These are phyloP conservation scores for Entomobrya proxima DNA, from an alignment of 2,888 invertebrate genomes.

Conservation along the genomic window DNA sequence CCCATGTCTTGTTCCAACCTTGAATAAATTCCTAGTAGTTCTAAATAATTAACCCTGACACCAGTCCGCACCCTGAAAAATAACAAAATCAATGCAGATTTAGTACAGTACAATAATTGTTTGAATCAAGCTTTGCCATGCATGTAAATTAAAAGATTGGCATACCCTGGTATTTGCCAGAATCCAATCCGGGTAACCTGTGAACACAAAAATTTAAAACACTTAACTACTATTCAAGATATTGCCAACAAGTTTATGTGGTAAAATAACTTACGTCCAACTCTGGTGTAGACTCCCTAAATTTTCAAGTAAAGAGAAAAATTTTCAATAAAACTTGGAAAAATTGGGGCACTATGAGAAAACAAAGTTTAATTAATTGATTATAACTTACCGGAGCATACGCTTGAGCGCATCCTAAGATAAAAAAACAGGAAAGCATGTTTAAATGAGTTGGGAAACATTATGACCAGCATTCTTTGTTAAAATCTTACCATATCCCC, in stretches of 20 bases:
- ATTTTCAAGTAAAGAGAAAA: background rate
- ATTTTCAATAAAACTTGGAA: background rate
- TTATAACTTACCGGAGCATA: conserved; percentile 57
- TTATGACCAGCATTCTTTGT: background rate
- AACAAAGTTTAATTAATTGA: background rate
- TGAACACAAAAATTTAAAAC: too few species aligned
- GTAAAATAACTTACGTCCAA: conserved; percentile 58
- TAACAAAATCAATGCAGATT: background rate
- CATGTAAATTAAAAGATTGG: background rate
- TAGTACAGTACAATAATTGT: background rate
- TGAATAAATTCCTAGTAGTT: background rate
- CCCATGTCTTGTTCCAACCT: too few species aligned
- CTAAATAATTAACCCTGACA: conserved; percentile 58
- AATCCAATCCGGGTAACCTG: conserved; percentile 64
- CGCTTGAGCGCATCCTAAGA: conserved; percentile 67
- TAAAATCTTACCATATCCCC: conserved; percentile 55
- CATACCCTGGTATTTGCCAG: conserved; percentile 59
- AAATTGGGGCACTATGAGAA: background rate
- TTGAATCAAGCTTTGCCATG: background rate
- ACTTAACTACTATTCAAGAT: too few species aligned
- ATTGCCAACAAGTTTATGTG: too few species aligned
- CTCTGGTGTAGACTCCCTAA: conserved; percentile 67
- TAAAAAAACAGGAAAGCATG: background rate
- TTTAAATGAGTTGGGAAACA: background rate
- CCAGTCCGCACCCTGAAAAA: conserved; percentile 66